Evolutionary conservation across 2,888 invertebrate genomes (phyloP), one percentile per base, ranked within the genome.

Genomic region (Drosophila neonasuta): DNA sequence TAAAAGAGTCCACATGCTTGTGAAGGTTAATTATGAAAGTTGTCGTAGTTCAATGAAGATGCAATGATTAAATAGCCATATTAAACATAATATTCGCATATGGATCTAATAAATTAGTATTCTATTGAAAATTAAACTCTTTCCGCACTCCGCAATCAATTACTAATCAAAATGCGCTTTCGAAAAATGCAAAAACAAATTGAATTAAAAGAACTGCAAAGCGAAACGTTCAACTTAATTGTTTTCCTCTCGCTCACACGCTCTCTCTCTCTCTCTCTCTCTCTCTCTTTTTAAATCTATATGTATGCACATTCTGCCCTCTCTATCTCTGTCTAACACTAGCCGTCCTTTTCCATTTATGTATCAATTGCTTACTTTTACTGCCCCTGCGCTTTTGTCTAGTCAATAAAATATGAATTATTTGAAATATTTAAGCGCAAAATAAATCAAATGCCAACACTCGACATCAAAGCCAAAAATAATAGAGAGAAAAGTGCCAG

Each of bases 361-460:
- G 20, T 39, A 56, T 60, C 48, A 73, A 73, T 73, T 68, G 74
- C 41, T 46, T 36, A 42, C 58, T 62, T 62, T 48, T 55, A 13
- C 24, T 44, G 39, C 42, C 44, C 44, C 30, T 20, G 2, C 41
- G 56, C 36, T 32, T 51, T 44, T 72, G 70, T 71, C 71, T 68
- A 82, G 80, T 80, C 83, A 85, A 85, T 80, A 80, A 80, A 80
- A 76, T 76, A 82, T 82, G 72, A 80, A 85, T 79, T 80, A 82
- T 85, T 79, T 86, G 58, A 83, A 86, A 72, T 77, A 86, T 82
- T 68, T 71, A 77, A 79, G 70, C 59, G 66, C 46, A 69, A 52
- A 79, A 82, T 79, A 86, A 71, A 83, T 77, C 74, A 83, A 86
- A 72, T 74, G 74, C 80, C 80, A 80, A 80, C 77, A 68, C 77